Base-by-base conservation (phyloP, 2,797 vertebrate species). In the Sandelia bainsii region DNA sequence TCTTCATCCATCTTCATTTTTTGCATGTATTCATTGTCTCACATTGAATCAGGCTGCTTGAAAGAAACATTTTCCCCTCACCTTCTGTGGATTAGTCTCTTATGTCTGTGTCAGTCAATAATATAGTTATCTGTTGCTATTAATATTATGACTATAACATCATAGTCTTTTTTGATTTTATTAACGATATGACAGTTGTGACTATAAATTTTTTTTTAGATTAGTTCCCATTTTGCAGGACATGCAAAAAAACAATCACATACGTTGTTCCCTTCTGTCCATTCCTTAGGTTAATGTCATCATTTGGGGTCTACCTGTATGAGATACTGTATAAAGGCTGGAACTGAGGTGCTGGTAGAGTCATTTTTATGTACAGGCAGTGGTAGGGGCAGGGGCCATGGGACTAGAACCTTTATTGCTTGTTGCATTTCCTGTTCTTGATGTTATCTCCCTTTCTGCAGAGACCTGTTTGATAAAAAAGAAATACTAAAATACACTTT, bases 21-120 rank as follows among this genome's bases (percentile, higher is more conserved):
- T 75, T 60, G 62, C 42, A 34, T 53, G 53, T 66, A 81, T 86
- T 89, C 87, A 91, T 87, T 81, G 82, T 69, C 52, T 69, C 54
- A 61, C 62, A 78, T 61, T 16, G 11, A 81, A 85, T 86, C 51
- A 51, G 27, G 54, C 48, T 54, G 69, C 72, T 76, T 51, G 72
- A 68, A 16, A 77, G 56, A 72, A 64, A 69, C 77, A 66, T 75
- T 70, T 53, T 71, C 14, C 65, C 27, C 77, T 72, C 64, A 50
- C 72, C 77, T 73, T 76, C 80, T 34, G 72, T 64, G 74, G 75
- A 84, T 81, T 73, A 80, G 66, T 64, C 69, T 81, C 37, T 72
- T 77, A 68, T 66, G 62, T 68, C 34, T 14, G 48, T 25, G 59
- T 79, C 72, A 79, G 46, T 87, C 75, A 74, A 37, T 58, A 59